A percentile compares a stretch with the other conserved stretches of the same genome.
Conservation (phyloP, 2,888 invertebrate genomes). For the Drosophila buzzatii region DNA sequence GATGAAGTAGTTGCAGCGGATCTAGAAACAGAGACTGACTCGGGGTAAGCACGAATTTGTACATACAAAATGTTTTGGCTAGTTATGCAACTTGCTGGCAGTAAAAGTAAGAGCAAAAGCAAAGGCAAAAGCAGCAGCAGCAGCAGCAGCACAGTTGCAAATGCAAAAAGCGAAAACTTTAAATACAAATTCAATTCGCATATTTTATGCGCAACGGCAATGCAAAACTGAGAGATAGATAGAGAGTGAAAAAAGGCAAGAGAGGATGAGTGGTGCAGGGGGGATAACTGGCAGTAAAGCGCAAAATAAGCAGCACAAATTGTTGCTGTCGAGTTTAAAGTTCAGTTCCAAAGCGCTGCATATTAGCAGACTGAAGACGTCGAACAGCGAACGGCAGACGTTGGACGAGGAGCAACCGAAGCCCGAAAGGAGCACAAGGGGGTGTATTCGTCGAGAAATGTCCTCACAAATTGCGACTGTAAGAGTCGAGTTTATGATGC, state of each 20-base stretch:
- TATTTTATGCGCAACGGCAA: constrained; percentile 74
- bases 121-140: constrained; percentile 3
- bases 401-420: background rate
- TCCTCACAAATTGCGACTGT: constrained; percentile 66
- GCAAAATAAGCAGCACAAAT: constrained; percentile 75
- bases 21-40: constrained; percentile 1
- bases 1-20: constrained; percentile 57
- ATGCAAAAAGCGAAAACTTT: constrained; percentile 63
- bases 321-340: constrained; percentile 65
- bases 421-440: constrained; percentile 9
- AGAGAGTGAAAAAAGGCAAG: background rate
- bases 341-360: constrained; percentile 58
- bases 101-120: constrained; percentile 36
- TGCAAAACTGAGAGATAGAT: constrained; percentile 44
- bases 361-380: constrained; percentile 62
- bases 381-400: constrained; percentile 10
- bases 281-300: constrained; percentile 64
- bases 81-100: constrained; percentile 72
- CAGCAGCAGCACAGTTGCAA: constrained; percentile 1
- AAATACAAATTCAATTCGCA: constrained; percentile 81
- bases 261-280: constrained; percentile 3
- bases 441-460: constrained; percentile 51
- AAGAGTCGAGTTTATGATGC: constrained; percentile 74
- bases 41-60: constrained; percentile 77
- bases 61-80: constrained; percentile 79